A percentile compares a stretch with the other conserved stretches of the same genome.
Conservation (phyloP, 1,140 invertebrate genomes). For the Paraescarpia echinospica region DNA sequence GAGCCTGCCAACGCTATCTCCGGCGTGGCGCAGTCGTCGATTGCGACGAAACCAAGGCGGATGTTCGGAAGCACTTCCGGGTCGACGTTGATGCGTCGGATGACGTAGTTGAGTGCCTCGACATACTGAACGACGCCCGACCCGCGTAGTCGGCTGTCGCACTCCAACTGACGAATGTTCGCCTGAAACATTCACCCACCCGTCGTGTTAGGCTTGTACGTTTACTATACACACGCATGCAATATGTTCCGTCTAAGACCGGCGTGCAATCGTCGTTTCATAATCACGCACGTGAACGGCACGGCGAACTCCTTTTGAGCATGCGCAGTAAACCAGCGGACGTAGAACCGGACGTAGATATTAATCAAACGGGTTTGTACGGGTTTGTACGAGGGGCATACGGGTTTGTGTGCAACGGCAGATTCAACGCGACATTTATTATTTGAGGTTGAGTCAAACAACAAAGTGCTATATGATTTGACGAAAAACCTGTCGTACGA, state of each 20-base stretch:
- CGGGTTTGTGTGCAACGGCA: too few relatives aligned
- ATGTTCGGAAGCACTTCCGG: constrained; percentile 18
- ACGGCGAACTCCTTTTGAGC: too few relatives aligned
- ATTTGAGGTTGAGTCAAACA: neutral
- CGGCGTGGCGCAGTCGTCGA: constrained; percentile 28
- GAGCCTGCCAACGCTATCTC: constrained; percentile 18
- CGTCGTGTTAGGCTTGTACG: neutral
- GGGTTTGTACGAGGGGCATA: too few relatives aligned
- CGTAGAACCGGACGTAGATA: too few relatives aligned
- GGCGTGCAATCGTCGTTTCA: neutral
- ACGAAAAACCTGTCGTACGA: too few relatives aligned
- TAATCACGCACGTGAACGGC: neutral
- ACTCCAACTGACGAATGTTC: neutral
- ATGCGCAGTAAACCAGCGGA: too few relatives aligned
- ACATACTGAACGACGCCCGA: constrained; percentile 27
- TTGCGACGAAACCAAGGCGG: constrained; percentile 21
- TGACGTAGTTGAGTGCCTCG: constrained; percentile 23
- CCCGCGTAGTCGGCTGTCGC: constrained; percentile 23
- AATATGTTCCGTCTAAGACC: neutral
- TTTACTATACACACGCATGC: neutral
- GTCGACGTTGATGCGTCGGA: constrained; percentile 20
- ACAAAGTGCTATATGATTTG: neutral
- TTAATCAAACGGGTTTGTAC: too few relatives aligned
- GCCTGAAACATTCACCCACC: constrained; percentile 15
- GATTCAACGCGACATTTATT: too few relatives aligned